Conservation (phyloP, 2,113 vertebrate species). For the Fukomys damarensis region DNA sequence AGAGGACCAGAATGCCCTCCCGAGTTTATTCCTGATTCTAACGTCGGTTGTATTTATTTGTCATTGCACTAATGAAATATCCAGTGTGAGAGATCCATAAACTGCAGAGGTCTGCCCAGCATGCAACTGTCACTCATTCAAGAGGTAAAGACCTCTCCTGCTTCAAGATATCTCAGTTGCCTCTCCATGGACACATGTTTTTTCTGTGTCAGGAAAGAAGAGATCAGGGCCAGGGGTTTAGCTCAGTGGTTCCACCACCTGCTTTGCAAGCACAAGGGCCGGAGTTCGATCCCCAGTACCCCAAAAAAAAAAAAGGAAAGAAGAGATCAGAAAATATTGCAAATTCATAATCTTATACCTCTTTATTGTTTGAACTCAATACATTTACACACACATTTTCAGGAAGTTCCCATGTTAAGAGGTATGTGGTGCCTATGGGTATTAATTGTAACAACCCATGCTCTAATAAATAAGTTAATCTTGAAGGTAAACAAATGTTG, state of each 20-base stretch:
- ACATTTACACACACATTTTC: not conserved
- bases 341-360: not conserved
- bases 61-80: not conserved
- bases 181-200: not conserved
- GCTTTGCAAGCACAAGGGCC: too few species aligned
- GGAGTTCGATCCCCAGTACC: too few species aligned
- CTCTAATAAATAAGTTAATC: not conserved
- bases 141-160: not conserved
- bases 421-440: not conserved
- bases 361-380: constrained; percentile 26
- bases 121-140: not conserved
- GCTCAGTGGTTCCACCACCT: too few species aligned
- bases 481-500: not conserved
- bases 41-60: not conserved
- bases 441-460: not conserved
- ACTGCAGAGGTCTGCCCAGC: not conserved
- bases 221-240: too few species aligned
- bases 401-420: not conserved
- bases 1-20: not conserved
- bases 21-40: not conserved
- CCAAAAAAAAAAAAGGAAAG: too few species aligned
- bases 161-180: not conserved
- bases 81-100: not conserved
- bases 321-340: not conserved
- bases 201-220: not conserved